Conservation (phyloP, 2,113 vertebrate genomes). For the Calypte anna region DNA sequence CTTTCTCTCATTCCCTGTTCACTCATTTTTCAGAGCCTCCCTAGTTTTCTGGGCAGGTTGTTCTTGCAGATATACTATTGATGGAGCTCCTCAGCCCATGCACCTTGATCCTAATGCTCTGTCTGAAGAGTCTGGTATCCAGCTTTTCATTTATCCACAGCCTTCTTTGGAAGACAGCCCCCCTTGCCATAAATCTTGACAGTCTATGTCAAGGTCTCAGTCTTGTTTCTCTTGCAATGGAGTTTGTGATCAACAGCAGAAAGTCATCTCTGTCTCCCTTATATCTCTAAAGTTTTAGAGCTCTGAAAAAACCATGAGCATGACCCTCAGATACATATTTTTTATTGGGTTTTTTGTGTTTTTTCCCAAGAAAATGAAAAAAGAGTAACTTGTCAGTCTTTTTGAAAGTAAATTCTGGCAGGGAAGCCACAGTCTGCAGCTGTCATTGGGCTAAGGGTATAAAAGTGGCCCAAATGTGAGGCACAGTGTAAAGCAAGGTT, state of each 20-base stretch:
- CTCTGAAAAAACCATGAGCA: slow-evolving; percentile 73
- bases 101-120: slow-evolving; percentile 14
- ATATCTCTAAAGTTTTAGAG: slow-evolving; percentile 64
- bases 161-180: slow-evolving; percentile 41
- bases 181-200: slow-evolving; percentile 59
- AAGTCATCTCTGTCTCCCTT: slow-evolving; percentile 66
- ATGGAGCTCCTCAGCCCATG: slow-evolving; percentile 28
- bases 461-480: slow-evolving; percentile 4
- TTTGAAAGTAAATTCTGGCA: slow-evolving; percentile 49
- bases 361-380: slow-evolving; percentile 37
- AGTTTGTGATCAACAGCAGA: slow-evolving; percentile 64
- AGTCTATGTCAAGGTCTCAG: slow-evolving; percentile 52
- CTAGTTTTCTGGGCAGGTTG: slow-evolving; percentile 34
- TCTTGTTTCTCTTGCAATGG: slow-evolving; percentile 46
- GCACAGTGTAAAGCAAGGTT: not conserved
- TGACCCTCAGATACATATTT: slow-evolving; percentile 54
- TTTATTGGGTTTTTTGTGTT: not conserved
- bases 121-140: not conserved
- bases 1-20: not conserved
- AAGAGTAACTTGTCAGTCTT: slow-evolving; percentile 68
- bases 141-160: slow-evolving; percentile 57
- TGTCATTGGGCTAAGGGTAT: slow-evolving; percentile 15
- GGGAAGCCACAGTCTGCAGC: slow-evolving; percentile 23
- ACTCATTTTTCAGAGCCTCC: slow-evolving; percentile 40
- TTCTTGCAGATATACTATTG: slow-evolving; percentile 43